A percentile compares a stretch with the other conserved stretches of the same genome.
phyloP scores from a whole-genome alignment of 2,797 vertebrate genomes.

The Silurus lanzhouensis region DNA sequence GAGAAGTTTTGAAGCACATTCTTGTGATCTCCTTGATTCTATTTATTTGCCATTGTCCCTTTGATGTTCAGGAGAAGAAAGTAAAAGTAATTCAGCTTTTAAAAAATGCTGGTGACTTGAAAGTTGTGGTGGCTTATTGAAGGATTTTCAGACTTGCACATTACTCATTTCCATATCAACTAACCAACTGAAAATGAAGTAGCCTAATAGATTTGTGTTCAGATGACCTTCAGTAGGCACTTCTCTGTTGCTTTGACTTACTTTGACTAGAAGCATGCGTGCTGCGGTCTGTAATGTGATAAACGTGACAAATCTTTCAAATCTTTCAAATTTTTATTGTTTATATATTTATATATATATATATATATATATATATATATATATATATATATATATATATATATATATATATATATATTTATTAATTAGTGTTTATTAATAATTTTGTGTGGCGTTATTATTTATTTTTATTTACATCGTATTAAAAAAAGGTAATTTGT shows the following conservation, averaged over 20 bases:
- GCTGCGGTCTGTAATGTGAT: background rate
- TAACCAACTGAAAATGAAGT: conserved; percentile 25
- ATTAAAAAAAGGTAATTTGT: background rate
- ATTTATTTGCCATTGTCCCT: conserved; percentile 45
- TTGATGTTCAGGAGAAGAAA: conserved; percentile 46
- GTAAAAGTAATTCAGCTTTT: conserved; percentile 47
- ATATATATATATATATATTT: background rate
- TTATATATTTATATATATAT: too few relatives aligned
- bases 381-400: background rate
- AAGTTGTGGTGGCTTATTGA: conserved; percentile 35
- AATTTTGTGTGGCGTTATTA: too few relatives aligned
- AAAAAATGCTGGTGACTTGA: conserved; percentile 40
- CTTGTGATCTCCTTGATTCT: conserved; percentile 48
- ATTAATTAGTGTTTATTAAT: too few relatives aligned
- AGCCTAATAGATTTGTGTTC: conserved; percentile 22
- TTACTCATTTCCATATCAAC: conserved; percentile 42
- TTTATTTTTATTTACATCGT: background rate
- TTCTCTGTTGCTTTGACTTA: background rate
- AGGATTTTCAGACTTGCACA: conserved; percentile 22
- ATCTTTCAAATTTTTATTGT: background rate
- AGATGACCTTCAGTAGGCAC: conserved; percentile 12
- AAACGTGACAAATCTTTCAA: background rate
- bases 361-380: too few relatives aligned
- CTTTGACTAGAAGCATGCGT: background rate
- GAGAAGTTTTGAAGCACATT: conserved; percentile 47